Conservation (phyloP, 2,113 vertebrate genomes). For the Rhipidura dahli region DNA sequence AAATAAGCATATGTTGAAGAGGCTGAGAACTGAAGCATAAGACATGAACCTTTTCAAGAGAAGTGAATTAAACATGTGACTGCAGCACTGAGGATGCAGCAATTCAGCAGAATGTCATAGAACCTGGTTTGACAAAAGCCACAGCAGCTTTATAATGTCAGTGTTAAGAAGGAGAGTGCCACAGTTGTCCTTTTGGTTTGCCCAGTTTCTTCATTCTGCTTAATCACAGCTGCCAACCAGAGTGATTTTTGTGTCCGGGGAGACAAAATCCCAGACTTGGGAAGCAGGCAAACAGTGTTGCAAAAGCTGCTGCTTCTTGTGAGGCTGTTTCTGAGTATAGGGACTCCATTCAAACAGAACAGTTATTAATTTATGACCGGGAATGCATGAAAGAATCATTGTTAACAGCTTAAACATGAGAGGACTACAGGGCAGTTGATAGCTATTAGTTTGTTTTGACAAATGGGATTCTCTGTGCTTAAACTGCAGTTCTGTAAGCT, state of each 20-base stretch:
- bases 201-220: background rate
- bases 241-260: background rate
- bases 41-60: background rate
- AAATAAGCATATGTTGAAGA: background rate
- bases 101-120: background rate
- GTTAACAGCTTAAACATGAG: background rate
- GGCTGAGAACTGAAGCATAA: background rate
- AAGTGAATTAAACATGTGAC: fast-evolving
- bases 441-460: background rate
- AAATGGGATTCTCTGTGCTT: background rate
- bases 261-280: background rate
- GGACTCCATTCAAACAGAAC: background rate
- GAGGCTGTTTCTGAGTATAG: background rate
- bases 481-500: background rate
- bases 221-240: background rate
- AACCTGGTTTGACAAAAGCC: background rate
- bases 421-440: background rate
- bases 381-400: background rate
- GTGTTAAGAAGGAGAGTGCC: background rate
- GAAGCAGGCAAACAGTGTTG: background rate
- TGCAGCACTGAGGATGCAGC: background rate
- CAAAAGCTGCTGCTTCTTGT: background rate
- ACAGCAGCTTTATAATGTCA: background rate
- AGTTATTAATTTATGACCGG: background rate
- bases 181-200: background rate